Conservation (phyloP, 2,888 invertebrate species). For the Macaria notata region DNA sequence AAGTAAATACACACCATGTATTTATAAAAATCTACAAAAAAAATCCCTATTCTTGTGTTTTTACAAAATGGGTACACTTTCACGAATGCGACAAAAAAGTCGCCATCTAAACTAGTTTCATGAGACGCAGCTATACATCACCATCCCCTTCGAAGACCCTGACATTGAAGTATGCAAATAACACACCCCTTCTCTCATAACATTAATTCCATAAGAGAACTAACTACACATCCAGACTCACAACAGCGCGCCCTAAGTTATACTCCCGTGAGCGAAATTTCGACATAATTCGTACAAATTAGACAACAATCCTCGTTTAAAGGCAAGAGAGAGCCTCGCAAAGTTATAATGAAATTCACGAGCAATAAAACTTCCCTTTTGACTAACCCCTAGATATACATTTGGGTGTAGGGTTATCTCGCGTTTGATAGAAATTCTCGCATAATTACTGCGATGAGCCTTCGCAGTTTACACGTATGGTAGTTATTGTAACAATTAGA, state of each 20-base stretch:
- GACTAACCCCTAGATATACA: conserved; percentile 77
- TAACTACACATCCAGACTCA: conserved; percentile 32
- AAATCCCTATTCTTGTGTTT: too few relatives aligned
- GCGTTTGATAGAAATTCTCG: conserved; percentile 23
- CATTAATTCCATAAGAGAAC: conserved; percentile 30
- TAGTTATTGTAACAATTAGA: background rate
- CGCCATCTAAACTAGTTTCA: too few relatives aligned
- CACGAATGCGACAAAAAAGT: too few relatives aligned
- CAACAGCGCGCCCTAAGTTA: conserved; percentile 33
- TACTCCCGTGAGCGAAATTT: conserved; percentile 52
- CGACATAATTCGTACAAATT: conserved; percentile 73
- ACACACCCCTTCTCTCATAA: conserved; percentile 22
- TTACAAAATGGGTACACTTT: too few relatives aligned
- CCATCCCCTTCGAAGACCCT: background rate
- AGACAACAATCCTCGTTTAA: conserved; percentile 77
- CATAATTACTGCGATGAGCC: conserved; percentile 22
- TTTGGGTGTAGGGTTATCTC: conserved; percentile 60
- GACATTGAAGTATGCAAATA: conserved; percentile 8
- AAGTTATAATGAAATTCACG: conserved; percentile 82
- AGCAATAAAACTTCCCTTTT: conserved; percentile 81
- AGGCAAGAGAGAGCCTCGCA: conserved; percentile 68
- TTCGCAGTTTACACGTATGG: conserved; percentile 4
- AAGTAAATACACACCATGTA: too few relatives aligned
- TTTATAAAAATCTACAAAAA: too few relatives aligned
- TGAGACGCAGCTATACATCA: too few relatives aligned